These are phyloP conservation scores for Watsonalla binaria DNA, from an alignment of 2,888 invertebrate species.

Conservation along the genomic window DNA sequence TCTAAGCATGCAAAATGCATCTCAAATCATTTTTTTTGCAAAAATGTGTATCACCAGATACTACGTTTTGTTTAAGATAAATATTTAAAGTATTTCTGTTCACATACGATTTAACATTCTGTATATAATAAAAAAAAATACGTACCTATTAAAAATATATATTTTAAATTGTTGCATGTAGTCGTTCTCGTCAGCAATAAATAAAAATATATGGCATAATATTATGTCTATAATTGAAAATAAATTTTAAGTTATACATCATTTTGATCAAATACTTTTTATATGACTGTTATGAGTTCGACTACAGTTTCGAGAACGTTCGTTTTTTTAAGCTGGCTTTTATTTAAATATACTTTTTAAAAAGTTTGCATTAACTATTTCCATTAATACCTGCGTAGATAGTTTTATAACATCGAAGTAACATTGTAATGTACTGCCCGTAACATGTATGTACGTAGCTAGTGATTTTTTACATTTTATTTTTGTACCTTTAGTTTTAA, in stretches of 20 bases:
- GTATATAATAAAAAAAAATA: too few species aligned
- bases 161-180: too few species aligned
- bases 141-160: too few species aligned
- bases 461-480: constrained; percentile 69
- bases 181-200: too few species aligned
- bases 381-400: constrained; percentile 8
- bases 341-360: constrained; percentile 4
- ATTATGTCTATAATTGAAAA: too few species aligned
- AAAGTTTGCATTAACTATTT: not conserved
- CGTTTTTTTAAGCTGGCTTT: constrained; percentile 2
- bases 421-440: constrained; percentile 1
- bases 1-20: constrained; percentile 4
- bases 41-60: too few species aligned
- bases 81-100: too few species aligned
- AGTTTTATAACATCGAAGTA: constrained; percentile 14
- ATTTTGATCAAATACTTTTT: too few species aligned
- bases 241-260: too few species aligned
- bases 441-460: constrained; percentile 35
- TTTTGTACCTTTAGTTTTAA: constrained; percentile 63
- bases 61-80: too few species aligned
- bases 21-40: constrained; percentile 10
- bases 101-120: too few species aligned
- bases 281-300: not conserved
- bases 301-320: not conserved
- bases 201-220: too few species aligned